These are phyloP conservation scores for Okapia johnstoni DNA, from an alignment of 2,113 vertebrate genomes.

Conservation along the genomic window DNA sequence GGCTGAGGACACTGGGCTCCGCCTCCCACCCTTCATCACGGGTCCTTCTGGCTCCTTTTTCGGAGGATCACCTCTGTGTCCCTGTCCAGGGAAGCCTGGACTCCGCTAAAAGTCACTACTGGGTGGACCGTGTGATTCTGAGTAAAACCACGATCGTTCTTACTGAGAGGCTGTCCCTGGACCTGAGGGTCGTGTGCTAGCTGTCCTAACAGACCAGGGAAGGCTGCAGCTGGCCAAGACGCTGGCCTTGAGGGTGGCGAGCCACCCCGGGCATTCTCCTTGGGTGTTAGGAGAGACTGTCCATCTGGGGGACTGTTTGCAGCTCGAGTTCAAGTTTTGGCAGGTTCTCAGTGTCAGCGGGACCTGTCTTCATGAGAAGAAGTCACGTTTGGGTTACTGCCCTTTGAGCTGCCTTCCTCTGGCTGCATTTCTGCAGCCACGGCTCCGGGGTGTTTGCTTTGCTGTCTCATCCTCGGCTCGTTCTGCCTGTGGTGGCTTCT, in stretches of 20 bases:
- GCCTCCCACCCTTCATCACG: background rate
- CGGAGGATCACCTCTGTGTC: background rate
- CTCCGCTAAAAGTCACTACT: accelerated
- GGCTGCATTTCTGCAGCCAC: accelerated
- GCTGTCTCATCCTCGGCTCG: accelerated
- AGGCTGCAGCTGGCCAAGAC: accelerated
- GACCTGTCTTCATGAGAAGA: background rate
- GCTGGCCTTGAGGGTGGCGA: background rate
- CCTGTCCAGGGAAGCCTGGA: background rate
- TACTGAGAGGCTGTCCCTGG: too few species aligned
- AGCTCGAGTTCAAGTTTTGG: accelerated
- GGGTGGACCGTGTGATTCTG: accelerated
- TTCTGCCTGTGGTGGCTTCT: accelerated
- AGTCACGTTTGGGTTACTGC: accelerated
- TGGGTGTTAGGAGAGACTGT: background rate
- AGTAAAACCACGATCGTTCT: accelerated
- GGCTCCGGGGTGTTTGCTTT: accelerated
- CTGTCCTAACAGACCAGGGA: accelerated
- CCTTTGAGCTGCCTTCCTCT: accelerated
- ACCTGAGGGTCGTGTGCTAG: accelerated
- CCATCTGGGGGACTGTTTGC: accelerated
- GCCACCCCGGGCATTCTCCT: accelerated
- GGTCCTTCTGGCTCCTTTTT: accelerated
- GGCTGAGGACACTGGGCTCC: background rate
- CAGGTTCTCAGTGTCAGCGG: accelerated